phyloP scores from a whole-genome alignment of 2,113 vertebrate species.

The Otocyon megalotis region DNA sequence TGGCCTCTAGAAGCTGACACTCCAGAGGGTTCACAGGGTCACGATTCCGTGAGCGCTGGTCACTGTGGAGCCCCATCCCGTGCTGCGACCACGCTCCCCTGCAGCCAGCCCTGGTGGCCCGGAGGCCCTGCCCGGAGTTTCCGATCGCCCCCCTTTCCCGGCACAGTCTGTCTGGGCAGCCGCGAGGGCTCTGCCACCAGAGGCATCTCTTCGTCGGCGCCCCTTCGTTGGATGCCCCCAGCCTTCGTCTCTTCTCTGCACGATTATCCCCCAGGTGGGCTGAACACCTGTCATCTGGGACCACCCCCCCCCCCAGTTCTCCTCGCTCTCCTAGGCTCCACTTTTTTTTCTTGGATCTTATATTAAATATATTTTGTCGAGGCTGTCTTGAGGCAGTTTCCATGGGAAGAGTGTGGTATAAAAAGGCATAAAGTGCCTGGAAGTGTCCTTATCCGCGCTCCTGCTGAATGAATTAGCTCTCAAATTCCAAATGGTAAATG shows the following conservation, averaged over 20 bases:
- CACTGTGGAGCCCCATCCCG: neutral
- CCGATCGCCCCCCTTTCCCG: neutral
- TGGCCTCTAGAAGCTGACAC: neutral
- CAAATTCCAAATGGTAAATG: conserved; percentile 11
- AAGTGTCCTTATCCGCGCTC: neutral
- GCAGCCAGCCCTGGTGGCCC: too few species aligned
- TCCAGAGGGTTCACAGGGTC: neutral
- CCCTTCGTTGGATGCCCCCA: neutral
- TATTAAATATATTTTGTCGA: neutral
- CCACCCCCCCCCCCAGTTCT: conserved; percentile 1
- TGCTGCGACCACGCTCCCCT: too few species aligned
- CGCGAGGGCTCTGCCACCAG: neutral
- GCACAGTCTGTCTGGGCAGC: neutral
- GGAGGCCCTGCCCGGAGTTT: neutral
- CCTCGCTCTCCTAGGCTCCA: neutral
- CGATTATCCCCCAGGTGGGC: neutral
- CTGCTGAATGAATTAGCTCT: neutral
- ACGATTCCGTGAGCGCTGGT: neutral
- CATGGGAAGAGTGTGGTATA: neutral
- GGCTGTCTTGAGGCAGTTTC: conserved; percentile 14
- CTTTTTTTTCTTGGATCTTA: conserved; percentile 40
- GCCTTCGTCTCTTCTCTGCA: neutral
- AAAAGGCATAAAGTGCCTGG: too few species aligned
- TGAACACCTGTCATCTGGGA: neutral
- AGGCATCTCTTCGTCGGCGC: neutral